Evolutionary conservation across 2,797 vertebrate genomes (phyloP), one percentile per base, ranked within the genome.

Genomic region (Synanceia verrucosa): DNA sequence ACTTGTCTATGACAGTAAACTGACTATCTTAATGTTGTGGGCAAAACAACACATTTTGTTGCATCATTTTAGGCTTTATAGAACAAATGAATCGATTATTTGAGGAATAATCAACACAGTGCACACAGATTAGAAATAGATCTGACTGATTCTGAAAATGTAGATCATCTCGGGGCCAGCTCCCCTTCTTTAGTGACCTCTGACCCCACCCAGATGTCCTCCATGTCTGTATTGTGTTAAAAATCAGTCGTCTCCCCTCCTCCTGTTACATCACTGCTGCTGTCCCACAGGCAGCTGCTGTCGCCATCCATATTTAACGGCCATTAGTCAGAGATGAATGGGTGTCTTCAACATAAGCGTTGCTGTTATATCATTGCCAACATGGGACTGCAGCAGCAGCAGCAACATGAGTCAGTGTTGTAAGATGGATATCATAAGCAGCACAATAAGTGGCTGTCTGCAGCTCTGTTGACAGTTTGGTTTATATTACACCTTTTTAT

Each of bases 121-220:
- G 2, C 7, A 11, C 19, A 66, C 2, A 16, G 39, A 43, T 43
- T 18, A 43, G 39, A 43, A 43, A n/a, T 43, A 9, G 9, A 43
- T 43, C 41, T 43, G 41, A 43, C 41, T 43, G 41, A 43, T 43
- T n/a, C 41, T 4, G 41, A 43, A 19, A 9, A 9, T 16, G 18
- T n/a, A 43, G 41, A 61, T 37, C 6, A 6, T 46, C 63, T 65
- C 24, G 29, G 50, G 33, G 61, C 61, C 39, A 37, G 23, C 68
- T 78, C 65, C 55, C 64, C 70, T 39, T 67, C 36, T 5, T 52
- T 69, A 3, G 5, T 77, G 34, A 85, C 84, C 87, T 82, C 78
- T 89, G 82, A 86, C 87, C 85, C 53, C 44, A 78, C 64, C 84
- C 91, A 87, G 85, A 90, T 91, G 89, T 82, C 90, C 69, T 65